Evolutionary conservation across 2,797 vertebrate genomes (phyloP).

Genomic region (Sardinella longiceps): DNA sequence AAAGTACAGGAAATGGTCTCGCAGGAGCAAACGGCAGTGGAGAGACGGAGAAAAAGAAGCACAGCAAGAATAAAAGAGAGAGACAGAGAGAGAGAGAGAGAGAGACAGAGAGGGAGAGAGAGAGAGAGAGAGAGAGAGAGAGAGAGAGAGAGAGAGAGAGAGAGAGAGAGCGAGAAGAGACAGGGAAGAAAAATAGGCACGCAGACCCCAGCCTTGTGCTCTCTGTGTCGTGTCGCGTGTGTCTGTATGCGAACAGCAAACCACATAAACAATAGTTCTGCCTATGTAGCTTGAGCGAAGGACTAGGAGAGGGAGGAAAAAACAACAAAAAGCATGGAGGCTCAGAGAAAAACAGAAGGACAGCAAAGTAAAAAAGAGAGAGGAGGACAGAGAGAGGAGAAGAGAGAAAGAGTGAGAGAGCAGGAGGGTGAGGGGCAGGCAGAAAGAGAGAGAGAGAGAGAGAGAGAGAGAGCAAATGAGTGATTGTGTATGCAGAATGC

Average conservation of each 20-base stretch:
- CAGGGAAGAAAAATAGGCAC: slow-evolving; percentile 34
- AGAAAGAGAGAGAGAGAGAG: slow-evolving; percentile 42
- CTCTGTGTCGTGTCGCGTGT: slow-evolving; percentile 46
- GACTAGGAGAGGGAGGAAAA: slow-evolving; percentile 34
- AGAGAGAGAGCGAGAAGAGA: background rate
- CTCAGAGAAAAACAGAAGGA: background rate
- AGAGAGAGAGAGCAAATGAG: slow-evolving; percentile 7
- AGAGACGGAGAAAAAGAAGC: slow-evolving; percentile 24
- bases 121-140: slow-evolving; percentile 33
- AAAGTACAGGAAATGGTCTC: slow-evolving; percentile 69
- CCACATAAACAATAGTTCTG: slow-evolving; percentile 47
- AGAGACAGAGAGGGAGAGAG: background rate
- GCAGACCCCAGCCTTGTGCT: slow-evolving; percentile 14
- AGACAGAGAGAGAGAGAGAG: slow-evolving; percentile 28
- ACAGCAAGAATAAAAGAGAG: slow-evolving; percentile 31
- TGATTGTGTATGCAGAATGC: slow-evolving; percentile 63
- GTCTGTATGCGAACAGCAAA: slow-evolving; percentile 30
- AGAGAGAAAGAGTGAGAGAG: slow-evolving; percentile 12
- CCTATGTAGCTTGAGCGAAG: slow-evolving; percentile 10
- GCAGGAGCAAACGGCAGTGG: slow-evolving; percentile 34
- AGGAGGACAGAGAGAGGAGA: background rate
- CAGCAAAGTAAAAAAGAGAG: slow-evolving; percentile 10
- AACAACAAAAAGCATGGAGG: slow-evolving; percentile 22
- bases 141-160: slow-evolving; percentile 25
- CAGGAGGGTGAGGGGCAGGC: slow-evolving; percentile 62